Percentiles rank a stretch among this genome's conserved stretches.
Conservation (phyloP, 2,113 vertebrate genomes). For the Eidolon helvum region DNA sequence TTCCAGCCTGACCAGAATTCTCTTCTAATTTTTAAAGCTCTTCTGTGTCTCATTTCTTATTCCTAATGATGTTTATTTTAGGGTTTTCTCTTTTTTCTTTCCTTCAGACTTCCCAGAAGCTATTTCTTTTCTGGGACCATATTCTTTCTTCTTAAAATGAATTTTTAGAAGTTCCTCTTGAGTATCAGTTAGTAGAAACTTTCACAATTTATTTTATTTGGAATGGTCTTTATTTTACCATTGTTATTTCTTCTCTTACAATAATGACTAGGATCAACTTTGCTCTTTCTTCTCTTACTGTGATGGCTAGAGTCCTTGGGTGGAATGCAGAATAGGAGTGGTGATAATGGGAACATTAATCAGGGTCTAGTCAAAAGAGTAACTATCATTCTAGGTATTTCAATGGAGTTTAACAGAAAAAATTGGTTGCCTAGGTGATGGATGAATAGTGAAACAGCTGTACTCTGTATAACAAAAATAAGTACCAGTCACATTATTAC, state of each 20-base stretch:
- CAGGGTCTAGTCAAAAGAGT: not conserved
- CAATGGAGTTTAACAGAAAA: not conserved
- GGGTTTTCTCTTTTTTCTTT: not conserved
- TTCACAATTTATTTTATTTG: not conserved
- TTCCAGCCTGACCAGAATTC: not conserved
- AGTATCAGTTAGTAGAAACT: not conserved
- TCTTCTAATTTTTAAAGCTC: not conserved
- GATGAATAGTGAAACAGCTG: not conserved
- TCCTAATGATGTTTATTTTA: not conserved
- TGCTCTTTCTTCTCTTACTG: not conserved
- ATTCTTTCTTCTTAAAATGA: not conserved
- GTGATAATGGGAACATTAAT: not conserved
- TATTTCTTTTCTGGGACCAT: not conserved
- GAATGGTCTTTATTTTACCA: not conserved
- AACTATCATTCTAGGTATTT: not conserved
- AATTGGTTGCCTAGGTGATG: not conserved
- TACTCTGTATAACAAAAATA: not conserved
- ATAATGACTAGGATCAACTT: not conserved
- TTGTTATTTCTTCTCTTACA: not conserved
- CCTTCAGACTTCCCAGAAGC: not conserved
- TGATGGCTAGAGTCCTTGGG: not conserved
- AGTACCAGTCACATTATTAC: not conserved
- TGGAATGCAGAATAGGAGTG: not conserved
- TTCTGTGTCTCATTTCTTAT: conserved; percentile 24
- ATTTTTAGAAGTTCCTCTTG: not conserved